Percentiles rank a stretch among this genome's conserved stretches.
Evolutionary conservation across 2,888 invertebrate genomes (phyloP).

Genomic region (Andrena chrysosceles): DNA sequence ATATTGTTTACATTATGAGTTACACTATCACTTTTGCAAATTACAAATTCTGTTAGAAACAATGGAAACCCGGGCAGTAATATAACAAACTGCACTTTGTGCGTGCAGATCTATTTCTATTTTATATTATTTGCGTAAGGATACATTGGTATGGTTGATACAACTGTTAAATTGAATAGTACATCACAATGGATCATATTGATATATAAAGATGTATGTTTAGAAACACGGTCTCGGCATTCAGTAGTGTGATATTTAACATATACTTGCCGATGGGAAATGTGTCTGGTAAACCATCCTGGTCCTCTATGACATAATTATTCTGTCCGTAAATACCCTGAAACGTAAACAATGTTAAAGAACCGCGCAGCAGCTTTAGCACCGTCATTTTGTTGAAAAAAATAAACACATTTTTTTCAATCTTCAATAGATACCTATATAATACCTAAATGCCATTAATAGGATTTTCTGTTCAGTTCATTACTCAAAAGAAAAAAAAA

Average conservation of each 20-base stretch:
- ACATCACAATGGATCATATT: not conserved
- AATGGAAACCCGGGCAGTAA: not conserved
- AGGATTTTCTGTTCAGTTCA: too few relatives aligned
- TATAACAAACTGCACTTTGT: not conserved
- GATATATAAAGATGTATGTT: not conserved
- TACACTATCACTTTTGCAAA: too few relatives aligned
- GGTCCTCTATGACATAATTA: not conserved
- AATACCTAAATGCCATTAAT: too few relatives aligned
- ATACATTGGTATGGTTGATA: too few relatives aligned
- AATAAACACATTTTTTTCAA: too few relatives aligned
- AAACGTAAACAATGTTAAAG: not conserved
- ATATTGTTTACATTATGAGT: too few relatives aligned
- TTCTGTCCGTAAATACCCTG: conserved; percentile 19
- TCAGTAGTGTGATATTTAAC: not conserved
- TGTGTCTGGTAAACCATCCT: conserved; percentile 17
- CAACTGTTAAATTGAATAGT: not conserved
- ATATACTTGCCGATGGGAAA: conserved; percentile 39
- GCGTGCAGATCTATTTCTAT: conserved; percentile 25
- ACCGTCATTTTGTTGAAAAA: too few relatives aligned
- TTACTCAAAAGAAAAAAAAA: too few relatives aligned
- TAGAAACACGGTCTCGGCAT: fast-evolving
- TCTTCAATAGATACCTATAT: too few relatives aligned
- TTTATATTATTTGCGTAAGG: not conserved
- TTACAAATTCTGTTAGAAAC: not conserved
- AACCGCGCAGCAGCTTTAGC: too few relatives aligned